Conservation (phyloP, 2,888 invertebrate species). For the Sminthurides aquaticus region DNA sequence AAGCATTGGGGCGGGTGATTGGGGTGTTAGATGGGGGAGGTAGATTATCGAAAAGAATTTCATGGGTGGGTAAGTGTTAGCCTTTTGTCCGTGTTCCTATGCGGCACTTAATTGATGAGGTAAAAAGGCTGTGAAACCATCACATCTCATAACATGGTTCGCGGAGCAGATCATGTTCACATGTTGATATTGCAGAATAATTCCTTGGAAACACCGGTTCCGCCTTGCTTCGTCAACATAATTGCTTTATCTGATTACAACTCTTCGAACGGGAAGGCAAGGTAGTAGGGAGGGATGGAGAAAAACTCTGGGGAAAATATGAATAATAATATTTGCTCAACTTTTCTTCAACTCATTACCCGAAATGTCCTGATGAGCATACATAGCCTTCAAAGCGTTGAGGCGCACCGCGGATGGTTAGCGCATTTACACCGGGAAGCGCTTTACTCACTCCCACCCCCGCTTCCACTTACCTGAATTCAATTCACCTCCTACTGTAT, state of each 20-base stretch:
- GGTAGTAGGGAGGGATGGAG: no score
- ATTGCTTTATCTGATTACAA: neutral
- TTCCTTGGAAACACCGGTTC: neutral
- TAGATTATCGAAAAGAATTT: neutral
- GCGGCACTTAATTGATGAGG: neutral
- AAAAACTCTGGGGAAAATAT: no score
- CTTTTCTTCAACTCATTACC: no score
- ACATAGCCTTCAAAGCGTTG: no score
- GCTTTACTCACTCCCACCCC: no score
- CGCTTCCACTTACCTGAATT: no score
- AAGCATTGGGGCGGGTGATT: no score
- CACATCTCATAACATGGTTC: conserved; percentile 36
- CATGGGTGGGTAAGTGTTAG: neutral
- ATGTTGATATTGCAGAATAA: neutral
- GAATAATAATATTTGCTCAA: no score
- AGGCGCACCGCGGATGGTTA: no score
- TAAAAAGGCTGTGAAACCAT: neutral
- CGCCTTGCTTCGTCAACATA: neutral
- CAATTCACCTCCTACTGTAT: no score
- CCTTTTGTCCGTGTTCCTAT: neutral
- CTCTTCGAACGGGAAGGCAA: neutral
- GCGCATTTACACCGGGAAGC: no score
- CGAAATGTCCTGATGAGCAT: no score
- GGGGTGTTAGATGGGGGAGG: neutral
- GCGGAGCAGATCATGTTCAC: conserved; percentile 31